Conservation (phyloP, 2,888 invertebrate species). For the Leucophora obtusa region DNA sequence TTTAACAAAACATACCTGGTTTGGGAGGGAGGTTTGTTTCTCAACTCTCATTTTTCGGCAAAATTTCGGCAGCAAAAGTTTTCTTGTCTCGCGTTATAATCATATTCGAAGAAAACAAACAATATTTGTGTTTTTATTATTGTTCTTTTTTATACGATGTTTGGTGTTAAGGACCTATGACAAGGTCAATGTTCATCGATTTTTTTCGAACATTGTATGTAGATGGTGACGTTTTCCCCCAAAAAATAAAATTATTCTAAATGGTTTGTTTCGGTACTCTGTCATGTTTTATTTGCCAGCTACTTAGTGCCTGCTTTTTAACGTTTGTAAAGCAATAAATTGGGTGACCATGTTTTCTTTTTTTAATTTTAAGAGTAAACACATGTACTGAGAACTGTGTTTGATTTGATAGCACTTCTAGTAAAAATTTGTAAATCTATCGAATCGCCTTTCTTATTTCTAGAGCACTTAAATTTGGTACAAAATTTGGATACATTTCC, state of each 20-base stretch:
- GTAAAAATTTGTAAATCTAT: too few species aligned
- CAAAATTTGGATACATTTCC: too few species aligned
- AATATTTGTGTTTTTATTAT: conserved; percentile 17
- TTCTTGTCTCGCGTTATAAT: conserved; percentile 8
- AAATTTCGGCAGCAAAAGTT: conserved; percentile 23
- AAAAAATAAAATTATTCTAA: conserved; percentile 10
- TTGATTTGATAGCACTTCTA: too few species aligned
- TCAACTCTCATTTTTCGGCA: conserved; percentile 6
- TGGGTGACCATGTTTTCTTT: not conserved
- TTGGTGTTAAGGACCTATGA: conserved; percentile 65
- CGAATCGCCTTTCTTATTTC: too few species aligned
- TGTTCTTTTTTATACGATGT: conserved; percentile 23
- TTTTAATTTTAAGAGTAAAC: too few species aligned
- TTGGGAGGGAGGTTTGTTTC: not conserved
- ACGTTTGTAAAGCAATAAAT: not conserved
- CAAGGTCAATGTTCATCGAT: conserved; percentile 71
- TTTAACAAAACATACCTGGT: not conserved
- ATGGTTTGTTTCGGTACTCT: conserved; percentile 4
- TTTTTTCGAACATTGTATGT: conserved; percentile 30
- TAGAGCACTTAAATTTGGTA: too few species aligned
- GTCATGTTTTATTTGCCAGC: conserved; percentile 13
- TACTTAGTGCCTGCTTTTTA: not conserved
- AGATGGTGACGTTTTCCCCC: not conserved
- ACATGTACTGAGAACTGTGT: too few species aligned
- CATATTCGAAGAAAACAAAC: not conserved